Evolutionary conservation across 2,888 invertebrate genomes (phyloP).

Genomic region (Lobophora halterata): DNA sequence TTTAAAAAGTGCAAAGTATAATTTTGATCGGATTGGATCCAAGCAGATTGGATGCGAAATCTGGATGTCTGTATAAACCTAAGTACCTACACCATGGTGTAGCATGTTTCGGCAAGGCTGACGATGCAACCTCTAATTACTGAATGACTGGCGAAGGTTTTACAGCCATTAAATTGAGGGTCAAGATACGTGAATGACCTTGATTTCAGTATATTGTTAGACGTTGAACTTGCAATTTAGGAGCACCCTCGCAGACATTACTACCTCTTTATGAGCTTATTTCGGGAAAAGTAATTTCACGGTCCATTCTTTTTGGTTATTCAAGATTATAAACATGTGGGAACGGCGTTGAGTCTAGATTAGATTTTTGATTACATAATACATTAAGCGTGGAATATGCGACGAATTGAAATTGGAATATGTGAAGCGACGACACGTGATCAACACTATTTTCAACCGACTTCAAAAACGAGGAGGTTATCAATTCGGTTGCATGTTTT

Average conservation of each 20-base stretch:
- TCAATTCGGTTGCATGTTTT: too few relatives aligned
- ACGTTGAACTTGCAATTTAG: background rate
- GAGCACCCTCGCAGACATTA: background rate
- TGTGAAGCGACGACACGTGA: too few relatives aligned
- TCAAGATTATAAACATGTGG: constrained; percentile 1
- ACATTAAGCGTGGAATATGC: too few relatives aligned
- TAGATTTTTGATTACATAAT: too few relatives aligned
- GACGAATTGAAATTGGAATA: too few relatives aligned
- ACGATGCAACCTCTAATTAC: constrained; percentile 29
- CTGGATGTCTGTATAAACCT: constrained; percentile 5
- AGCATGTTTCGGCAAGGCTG: constrained; percentile 37
- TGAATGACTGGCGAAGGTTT: constrained; percentile 18
- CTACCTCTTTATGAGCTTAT: background rate
- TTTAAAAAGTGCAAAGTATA: too few relatives aligned
- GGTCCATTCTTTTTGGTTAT: constrained; percentile 6
- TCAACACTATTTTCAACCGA: too few relatives aligned
- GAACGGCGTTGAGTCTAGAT: too few relatives aligned
- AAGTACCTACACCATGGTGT: constrained; percentile 12
- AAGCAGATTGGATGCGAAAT: background rate
- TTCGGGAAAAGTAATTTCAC: constrained; percentile 9
- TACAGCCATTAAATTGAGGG: constrained; percentile 12
- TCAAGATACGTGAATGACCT: constrained; percentile 21
- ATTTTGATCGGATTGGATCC: background rate
- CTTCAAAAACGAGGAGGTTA: too few relatives aligned
- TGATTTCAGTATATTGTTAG: background rate